Evolutionary conservation across 2,888 invertebrate species (phyloP).

Genomic region (Nemotelus nigrinus): DNA sequence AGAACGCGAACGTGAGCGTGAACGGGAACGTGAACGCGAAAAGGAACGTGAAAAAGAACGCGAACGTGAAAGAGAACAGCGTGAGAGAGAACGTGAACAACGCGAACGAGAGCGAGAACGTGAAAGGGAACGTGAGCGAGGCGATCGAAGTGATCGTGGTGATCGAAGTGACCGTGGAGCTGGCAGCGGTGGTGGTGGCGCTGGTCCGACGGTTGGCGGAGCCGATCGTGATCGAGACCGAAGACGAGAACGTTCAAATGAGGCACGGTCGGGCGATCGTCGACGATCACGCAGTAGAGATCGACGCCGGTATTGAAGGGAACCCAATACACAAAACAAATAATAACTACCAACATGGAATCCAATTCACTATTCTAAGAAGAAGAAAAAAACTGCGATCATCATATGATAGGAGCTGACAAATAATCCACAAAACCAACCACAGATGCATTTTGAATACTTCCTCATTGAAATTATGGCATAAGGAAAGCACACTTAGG

Average conservation of each 20-base stretch:
- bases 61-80: conserved; percentile 58
- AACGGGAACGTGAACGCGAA: conserved; percentile 60
- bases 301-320: conserved; percentile 61
- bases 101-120: conserved; percentile 58
- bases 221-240: conserved; percentile 56
- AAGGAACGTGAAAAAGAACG: conserved; percentile 58
- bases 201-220: conserved; percentile 50
- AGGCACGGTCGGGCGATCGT: conserved; percentile 55
- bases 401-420: conserved; percentile 5
- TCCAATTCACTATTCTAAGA: conserved; percentile 10
- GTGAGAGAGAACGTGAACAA: conserved; percentile 55
- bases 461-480: neutral
- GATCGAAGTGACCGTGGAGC: too few relatives aligned
- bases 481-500: neutral
- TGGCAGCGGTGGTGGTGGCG: too few relatives aligned
- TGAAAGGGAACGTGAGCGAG: conserved; percentile 58
- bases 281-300: conserved; percentile 61
- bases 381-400: neutral
- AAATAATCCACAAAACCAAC: neutral
- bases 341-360: conserved; percentile 25
- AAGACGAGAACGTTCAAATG: conserved; percentile 50
- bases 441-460: conserved; percentile 2
- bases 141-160: neutral
- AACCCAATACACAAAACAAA: conserved; percentile 13
- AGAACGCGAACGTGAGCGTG: conserved; percentile 61